Evolutionary conservation across 2,888 invertebrate genomes (phyloP), one percentile per base, ranked within the genome.

Genomic region (Rhingia campestris): DNA sequence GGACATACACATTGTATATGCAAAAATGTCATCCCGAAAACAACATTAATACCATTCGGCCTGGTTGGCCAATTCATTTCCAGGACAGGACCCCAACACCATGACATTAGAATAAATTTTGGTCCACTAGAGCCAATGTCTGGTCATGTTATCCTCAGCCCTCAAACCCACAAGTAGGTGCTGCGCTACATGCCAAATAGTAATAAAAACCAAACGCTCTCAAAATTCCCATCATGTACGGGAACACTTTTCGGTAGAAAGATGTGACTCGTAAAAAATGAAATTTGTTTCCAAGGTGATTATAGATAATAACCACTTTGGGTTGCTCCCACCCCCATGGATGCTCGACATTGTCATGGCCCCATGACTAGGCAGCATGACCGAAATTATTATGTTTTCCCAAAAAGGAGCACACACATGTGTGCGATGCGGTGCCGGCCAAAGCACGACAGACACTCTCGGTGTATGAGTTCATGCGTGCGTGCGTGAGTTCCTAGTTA

Each of bases 231-330:
- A 75, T 54, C 80, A 84, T 84, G 80, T 84, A 67, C 54, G 22
- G 43, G 80, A 33, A 54, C 70, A 84, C 74, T 84, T 75, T 84
- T 80, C 41, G 64, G 74, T 43, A 49, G 54, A 75, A 63, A 73
- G 53, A 63, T 84, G 79, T 69, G 22, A 22, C 74, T 84, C 84
- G 47, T 84, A 84, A 84, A 84, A 84, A 80, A 70, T 59, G 12
- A 56, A 80, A 84, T 80, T 84, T 84, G 84, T 84, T 69, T 84
- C 80, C 64, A 66, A 80, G 80, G 80, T 80, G 84, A 84, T 84
- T 84, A 84, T 79, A 70, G 80, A 80, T 80, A 80, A 80, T 84
- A 84, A 84, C 80, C 84, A 72, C 80, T 80, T 84, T 66, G 69
- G 54, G 59, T 47, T 61, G 53, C 53, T 22, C 22, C 22, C 1